Evolutionary conservation across 1,140 invertebrate species (phyloP), one percentile per base, ranked within the genome.

Genomic region (Asbolus verrucosus): DNA sequence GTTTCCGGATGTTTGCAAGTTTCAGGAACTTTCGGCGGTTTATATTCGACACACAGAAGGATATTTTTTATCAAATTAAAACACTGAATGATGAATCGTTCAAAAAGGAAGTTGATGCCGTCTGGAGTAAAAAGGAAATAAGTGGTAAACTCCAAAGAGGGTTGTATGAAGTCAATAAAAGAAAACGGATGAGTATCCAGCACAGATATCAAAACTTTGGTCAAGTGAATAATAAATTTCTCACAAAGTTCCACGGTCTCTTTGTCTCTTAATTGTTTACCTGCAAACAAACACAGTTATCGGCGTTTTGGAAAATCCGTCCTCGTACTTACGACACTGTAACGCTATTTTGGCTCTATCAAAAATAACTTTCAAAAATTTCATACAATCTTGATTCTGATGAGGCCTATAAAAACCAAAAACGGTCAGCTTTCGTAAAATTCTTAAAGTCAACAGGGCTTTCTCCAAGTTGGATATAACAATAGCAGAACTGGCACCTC

Each of bases 11-110:
- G 83, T 66, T 81, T 84, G 46, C 84, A 84, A 77, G 79, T 76
- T 82, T 87, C 87, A 16, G 82, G 78, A 71, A 80, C 76, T 81
- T 91, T 91, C 0, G 85, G 83, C 43, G 85, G 81, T 76, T 88
- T 91, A 79, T 92, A 95, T 77, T 91, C 89, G 5, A 86, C 83
- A 81, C 91, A 92, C 59, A 91, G 81, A 71, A 97, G 83, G 69
- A 97, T 92, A 0, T 85, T 87, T 81, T 95, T 97, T 19, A 97
- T 89, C 63, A 97, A 84, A 83, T 96, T 97, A 65, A 98, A 87
- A 74, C 92, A 94, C 69, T 95, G 92, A 71, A 98, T 94, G 33
- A 89, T 89, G 80, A 97, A 94, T 78, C 89, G 84, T 79, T 95
- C 93, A 83, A 94, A 96, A 16, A 91, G 81, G 21, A 90, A 85